A percentile compares a stretch with the other conserved stretches of the same genome.
Conservation (phyloP, 2,797 vertebrate genomes). For the Chanos chanos region DNA sequence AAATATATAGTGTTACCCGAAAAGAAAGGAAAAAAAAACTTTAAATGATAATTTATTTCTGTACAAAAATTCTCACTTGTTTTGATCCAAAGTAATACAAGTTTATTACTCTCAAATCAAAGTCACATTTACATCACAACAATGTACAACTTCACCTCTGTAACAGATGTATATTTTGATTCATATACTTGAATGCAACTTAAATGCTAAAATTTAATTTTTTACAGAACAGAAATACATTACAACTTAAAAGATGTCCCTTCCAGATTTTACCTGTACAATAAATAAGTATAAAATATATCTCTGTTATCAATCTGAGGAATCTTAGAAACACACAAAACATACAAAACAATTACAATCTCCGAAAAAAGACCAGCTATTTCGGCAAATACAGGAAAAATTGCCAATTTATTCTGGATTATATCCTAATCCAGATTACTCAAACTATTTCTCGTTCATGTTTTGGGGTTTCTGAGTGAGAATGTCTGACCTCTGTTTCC, state of each 20-base stretch:
- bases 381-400: slow-evolving; percentile 65
- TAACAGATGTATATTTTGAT: slow-evolving; percentile 47
- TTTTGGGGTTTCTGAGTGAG: neutral
- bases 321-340: slow-evolving; percentile 78
- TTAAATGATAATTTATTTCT: slow-evolving; percentile 63
- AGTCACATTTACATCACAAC: slow-evolving; percentile 67
- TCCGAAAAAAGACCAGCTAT: slow-evolving; percentile 95
- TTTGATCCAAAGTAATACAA: slow-evolving; percentile 49
- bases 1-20: slow-evolving; percentile 17
- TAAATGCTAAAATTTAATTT: slow-evolving; percentile 51
- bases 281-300: slow-evolving; percentile 99
- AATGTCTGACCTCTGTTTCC: neutral
- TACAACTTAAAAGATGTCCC: slow-evolving; percentile 71
- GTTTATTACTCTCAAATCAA: slow-evolving; percentile 57
- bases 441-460: neutral
- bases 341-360: slow-evolving; percentile 82
- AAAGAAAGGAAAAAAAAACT: slow-evolving; percentile 26
- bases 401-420: slow-evolving; percentile 22
- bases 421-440: slow-evolving; percentile 1
- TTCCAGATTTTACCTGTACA: slow-evolving; percentile 76
- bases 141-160: slow-evolving; percentile 57
- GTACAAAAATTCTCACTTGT: slow-evolving; percentile 61
- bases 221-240: slow-evolving; percentile 65
- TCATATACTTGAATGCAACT: slow-evolving; percentile 52
- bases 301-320: slow-evolving; percentile 77